These are phyloP conservation scores for Ceratina calcarata DNA, from an alignment of 1,140 invertebrate species.

Conservation along the genomic window DNA sequence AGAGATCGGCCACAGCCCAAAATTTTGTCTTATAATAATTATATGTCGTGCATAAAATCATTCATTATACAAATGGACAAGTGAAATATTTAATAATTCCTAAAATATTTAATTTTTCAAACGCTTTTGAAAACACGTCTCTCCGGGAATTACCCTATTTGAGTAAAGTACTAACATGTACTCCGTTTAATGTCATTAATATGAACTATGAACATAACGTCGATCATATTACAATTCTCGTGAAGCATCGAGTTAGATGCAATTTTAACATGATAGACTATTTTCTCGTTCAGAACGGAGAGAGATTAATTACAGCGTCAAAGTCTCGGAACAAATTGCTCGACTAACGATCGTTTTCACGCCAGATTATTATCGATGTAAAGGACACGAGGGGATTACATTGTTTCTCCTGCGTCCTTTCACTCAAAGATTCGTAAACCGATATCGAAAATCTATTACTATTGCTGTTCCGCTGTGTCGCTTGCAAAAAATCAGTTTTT, in stretches of 20 bases:
- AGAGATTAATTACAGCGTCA: neutral
- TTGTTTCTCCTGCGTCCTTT: neutral
- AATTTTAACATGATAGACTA: neutral
- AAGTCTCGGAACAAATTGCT: conserved; percentile 11
- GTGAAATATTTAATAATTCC: too few species aligned
- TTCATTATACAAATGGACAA: too few species aligned
- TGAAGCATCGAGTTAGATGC: neutral
- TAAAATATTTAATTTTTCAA: too few species aligned
- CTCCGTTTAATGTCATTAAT: neutral
- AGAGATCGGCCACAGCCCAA: too few species aligned
- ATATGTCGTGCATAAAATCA: too few species aligned
- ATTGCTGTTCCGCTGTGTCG: neutral
- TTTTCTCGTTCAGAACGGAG: neutral
- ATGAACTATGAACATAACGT: neutral
- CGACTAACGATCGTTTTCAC: neutral
- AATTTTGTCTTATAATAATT: too few species aligned
- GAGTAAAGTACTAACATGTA: too few species aligned
- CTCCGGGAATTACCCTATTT: too few species aligned
- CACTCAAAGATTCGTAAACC: neutral
- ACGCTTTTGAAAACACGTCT: too few species aligned
- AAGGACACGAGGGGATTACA: neutral
- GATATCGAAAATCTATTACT: neutral
- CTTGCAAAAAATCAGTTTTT: neutral
- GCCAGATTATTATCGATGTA: conserved; percentile 16
- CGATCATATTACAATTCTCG: neutral